Evolutionary conservation across 2,888 invertebrate genomes (phyloP), one percentile per base, ranked within the genome.

Genomic region (Chrysina gloriosa): DNA sequence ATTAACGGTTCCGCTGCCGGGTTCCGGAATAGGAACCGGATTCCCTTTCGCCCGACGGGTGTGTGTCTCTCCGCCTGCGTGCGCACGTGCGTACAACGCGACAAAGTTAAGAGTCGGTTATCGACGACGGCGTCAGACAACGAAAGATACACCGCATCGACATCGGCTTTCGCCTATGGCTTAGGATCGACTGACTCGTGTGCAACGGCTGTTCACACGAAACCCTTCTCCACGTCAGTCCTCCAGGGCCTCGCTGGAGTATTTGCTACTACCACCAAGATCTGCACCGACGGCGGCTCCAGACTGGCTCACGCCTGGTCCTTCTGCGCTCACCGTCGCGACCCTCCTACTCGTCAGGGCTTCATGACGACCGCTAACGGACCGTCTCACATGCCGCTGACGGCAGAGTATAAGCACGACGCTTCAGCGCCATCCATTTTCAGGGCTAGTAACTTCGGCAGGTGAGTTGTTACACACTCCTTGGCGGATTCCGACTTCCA

Each of bases 401-500:
- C 77, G 75, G 73, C 70, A 72, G 82, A 82, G 86, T 85, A 85
- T 86, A 83, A 84, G 86, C 81, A 80, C 80, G 79, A 84, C 85
- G 87, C 86, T 87, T 80, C 78, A 86, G 87, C 87, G 85, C 86
- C 87, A 86, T 87, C 86, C 86, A 87, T 88, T 88, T 88, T 88
- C 86, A 86, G 86, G 86, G 86, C 86, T 86, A 84, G 85, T 86
- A 84, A 84, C 84, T 86, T 86, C 85, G 85, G 86, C 85, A 85
- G 86, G 85, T 86, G 85, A 85, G 85, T 86, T 85, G 84, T 86
- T 78, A 76, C 76, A 78, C 74, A 85, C 83, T 87, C 83, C 83
- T 84, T 84, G 86, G 87, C 88, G 87, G 89, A 85, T 87, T 87
- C 87, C 89, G 86, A 90, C 89, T 90, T 90, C 89, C 89, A 89